Percentiles rank a stretch among this genome's conserved stretches.
These are phyloP conservation scores for Parnassius apollo DNA, from an alignment of 2,888 invertebrate species.

Conservation along the genomic window DNA sequence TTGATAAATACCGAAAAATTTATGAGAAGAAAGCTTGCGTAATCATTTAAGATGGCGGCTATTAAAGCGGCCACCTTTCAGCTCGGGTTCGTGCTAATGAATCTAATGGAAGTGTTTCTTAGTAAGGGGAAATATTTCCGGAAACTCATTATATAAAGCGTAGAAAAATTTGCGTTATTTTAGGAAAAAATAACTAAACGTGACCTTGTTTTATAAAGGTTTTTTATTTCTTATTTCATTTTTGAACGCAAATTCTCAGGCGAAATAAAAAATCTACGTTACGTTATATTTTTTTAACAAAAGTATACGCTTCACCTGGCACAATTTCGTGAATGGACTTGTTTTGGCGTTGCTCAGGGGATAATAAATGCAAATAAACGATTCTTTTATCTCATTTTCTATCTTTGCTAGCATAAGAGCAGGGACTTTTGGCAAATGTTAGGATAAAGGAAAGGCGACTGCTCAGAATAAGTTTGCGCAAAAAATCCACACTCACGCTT, in stretches of 20 bases:
- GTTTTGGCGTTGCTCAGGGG: constrained; percentile 18
- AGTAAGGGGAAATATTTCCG: constrained; percentile 12
- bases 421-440: constrained; percentile 13
- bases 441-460: constrained; percentile 9
- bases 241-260: background rate
- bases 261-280: constrained; percentile 15
- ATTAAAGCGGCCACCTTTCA: constrained; percentile 18
- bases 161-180: background rate
- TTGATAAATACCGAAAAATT: constrained; percentile 9
- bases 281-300: constrained; percentile 7
- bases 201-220: constrained; percentile 6
- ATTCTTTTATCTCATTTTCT: constrained; percentile 24
- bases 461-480: constrained; percentile 8
- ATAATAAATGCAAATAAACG: constrained; percentile 25
- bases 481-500: constrained; percentile 3
- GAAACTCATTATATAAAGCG: constrained; percentile 8
- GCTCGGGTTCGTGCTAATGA: constrained; percentile 14
- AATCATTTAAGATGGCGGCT: constrained; percentile 10
- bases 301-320: constrained; percentile 9
- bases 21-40: constrained; percentile 2
- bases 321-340: constrained; percentile 24
- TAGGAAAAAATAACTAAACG: constrained; percentile 7
- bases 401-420: constrained; percentile 16
- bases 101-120: constrained; percentile 21
- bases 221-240: constrained; percentile 7